These are phyloP conservation scores for Lycia hirtaria DNA, from an alignment of 2,888 invertebrate genomes.

Conservation along the genomic window DNA sequence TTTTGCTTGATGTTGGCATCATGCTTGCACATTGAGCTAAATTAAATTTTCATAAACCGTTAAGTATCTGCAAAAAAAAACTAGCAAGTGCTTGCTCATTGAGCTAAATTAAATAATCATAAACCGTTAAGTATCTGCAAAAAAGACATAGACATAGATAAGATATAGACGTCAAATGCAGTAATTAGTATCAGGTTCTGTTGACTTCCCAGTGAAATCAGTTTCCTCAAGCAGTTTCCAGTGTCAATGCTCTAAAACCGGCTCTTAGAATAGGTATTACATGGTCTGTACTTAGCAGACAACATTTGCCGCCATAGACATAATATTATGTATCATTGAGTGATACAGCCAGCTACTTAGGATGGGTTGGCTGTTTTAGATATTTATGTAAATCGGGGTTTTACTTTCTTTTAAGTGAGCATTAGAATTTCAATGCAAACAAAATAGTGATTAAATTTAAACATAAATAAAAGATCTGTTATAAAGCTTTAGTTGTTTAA, in stretches of 20 bases:
- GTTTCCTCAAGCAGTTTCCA: constrained; percentile 15
- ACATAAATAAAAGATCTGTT: neutral
- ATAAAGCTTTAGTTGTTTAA: neutral
- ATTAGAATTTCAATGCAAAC: neutral
- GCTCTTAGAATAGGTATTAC: constrained; percentile 17
- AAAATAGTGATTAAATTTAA: neutral
- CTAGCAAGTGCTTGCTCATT: too few relatives aligned
- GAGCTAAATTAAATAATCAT: too few relatives aligned
- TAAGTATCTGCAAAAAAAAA: too few relatives aligned
- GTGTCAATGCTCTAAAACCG: constrained; percentile 23
- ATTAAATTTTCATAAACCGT: too few relatives aligned
- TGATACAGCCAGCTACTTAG: neutral
- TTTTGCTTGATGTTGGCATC: too few relatives aligned
- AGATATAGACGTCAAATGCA: neutral
- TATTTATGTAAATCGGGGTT: neutral
- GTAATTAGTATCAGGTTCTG: constrained; percentile 13
- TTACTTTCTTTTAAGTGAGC: neutral
- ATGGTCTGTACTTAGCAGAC: neutral
- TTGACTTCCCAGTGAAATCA: constrained; percentile 28
- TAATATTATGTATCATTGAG: too few relatives aligned
- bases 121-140: too few relatives aligned
- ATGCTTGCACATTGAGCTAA: too few relatives aligned
- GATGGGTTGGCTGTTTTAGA: neutral
- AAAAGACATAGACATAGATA: too few relatives aligned
- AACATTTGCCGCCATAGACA: constrained; percentile 3